A percentile compares a stretch with the other conserved stretches of the same genome.
phyloP scores from a whole-genome alignment of 2,888 invertebrate genomes.

The Eupelmus urozonus region DNA sequence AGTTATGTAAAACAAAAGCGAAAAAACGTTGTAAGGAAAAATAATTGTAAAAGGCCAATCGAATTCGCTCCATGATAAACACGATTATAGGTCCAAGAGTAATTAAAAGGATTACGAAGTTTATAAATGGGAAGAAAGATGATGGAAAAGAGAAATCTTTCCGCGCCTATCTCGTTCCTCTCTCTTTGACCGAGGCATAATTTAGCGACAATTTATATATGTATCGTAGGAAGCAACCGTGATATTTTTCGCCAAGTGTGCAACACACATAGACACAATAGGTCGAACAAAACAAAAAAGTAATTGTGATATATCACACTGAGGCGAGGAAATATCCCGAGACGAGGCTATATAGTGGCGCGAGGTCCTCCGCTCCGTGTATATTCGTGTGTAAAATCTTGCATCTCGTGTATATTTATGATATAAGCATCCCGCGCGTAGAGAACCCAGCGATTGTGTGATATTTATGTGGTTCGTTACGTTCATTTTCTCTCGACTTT shows the following conservation, averaged over 20 bases:
- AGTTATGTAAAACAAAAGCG: conserved; percentile 32
- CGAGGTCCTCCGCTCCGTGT: conserved; percentile 58
- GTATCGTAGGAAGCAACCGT: conserved; percentile 53
- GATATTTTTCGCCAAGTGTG: conserved; percentile 53
- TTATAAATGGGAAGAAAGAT: conserved; percentile 26
- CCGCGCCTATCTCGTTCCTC: conserved; percentile 59
- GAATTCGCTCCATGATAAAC: conserved; percentile 60
- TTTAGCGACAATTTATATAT: conserved; percentile 57
- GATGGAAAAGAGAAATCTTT: conserved; percentile 43
- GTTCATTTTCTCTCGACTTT: neutral
- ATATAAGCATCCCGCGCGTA: conserved; percentile 49
- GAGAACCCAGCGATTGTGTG: conserved; percentile 42
- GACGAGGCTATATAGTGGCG: conserved; percentile 57
- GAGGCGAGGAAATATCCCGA: conserved; percentile 41
- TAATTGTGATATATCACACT: conserved; percentile 55
- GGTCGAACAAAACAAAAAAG: conserved; percentile 25
- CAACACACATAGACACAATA: conserved; percentile 9
- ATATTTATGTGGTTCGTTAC: conserved; percentile 37
- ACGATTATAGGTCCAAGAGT: conserved; percentile 52
- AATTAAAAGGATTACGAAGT: conserved; percentile 29
- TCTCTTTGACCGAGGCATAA: conserved; percentile 59
- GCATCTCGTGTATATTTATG: conserved; percentile 54
- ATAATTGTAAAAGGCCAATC: conserved; percentile 61
- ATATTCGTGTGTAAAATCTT: conserved; percentile 36
- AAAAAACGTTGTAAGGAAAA: conserved; percentile 45